Base-by-base conservation (phyloP, 2,113 vertebrate genomes). In the Eonycteris spelaea region DNA sequence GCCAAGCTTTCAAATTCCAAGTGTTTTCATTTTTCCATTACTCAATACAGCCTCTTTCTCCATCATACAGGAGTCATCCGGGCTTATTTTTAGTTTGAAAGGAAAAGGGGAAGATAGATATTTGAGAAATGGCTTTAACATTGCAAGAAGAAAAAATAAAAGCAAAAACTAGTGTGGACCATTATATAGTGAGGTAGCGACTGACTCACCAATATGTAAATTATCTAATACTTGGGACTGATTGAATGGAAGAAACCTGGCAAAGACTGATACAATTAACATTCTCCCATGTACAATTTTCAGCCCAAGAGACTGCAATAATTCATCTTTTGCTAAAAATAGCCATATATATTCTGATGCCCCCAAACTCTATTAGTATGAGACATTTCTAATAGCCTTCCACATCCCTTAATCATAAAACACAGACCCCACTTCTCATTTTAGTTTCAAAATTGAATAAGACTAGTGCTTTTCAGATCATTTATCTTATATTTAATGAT, bases 11-110 rank as follows among this genome's bases (percentile, higher is more conserved):
- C 53, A 84, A 63, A 96, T 43, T 80, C 75, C 51, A 90, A 33
- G 14, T 71, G 86, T 63, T 63, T 74, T 85, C 21, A 43, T 55
- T 65, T 96, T 90, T 95, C 90, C 90, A 57, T 95, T 94, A 92
- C 74, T 93, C 86, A 92, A 5, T 68, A 12, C 6, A 67, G 26
- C 43, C 53, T 92, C 71, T 78, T 95, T 91, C 71, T 79, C 51
- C 57, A 40, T 74, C 33, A 91, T 91, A 28, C 33, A 75, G 67
- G n/a, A 92, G 33, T 48, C 40, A n/a, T 55, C 14, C 30, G 94
- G 71, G 83, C 15, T 95, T 77, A 74, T 78, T 86, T 96, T 95
- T 93, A 86, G 83, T 94, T 92, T 91, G 68, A 94, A 94, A 95
- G 14, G 28, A 91, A 75, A 57, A 30, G 57, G 40, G 2, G 35